These are phyloP conservation scores for Trachelus stipa DNA, from an alignment of 2,888 invertebrate species.

Conservation along the genomic window DNA sequence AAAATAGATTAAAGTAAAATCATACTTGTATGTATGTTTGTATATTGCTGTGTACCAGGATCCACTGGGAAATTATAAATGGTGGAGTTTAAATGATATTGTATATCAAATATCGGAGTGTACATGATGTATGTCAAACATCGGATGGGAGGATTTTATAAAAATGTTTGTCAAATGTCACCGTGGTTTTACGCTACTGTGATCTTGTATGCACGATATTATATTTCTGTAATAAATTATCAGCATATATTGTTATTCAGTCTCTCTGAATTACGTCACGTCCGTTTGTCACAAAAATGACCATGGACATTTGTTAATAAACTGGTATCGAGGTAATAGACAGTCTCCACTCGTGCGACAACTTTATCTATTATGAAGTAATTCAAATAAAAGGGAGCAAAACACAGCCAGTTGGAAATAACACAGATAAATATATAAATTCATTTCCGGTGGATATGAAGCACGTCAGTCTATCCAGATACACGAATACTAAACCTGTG, in stretches of 20 bases:
- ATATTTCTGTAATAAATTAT: slow-evolving; percentile 6
- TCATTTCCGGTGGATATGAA: neutral
- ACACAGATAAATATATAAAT: neutral
- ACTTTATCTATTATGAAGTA: neutral
- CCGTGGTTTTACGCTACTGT: neutral
- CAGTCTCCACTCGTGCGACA: neutral
- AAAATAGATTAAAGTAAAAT: neutral
- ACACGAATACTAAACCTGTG: neutral
- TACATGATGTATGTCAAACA: neutral
- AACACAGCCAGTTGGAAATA: neutral
- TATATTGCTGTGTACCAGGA: neutral
- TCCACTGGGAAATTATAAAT: neutral
- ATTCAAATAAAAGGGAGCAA: neutral
- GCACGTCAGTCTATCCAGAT: neutral
- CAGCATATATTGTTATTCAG: neutral
- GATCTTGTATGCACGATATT: neutral
- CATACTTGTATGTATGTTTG: neutral
- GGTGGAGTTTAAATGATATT: neutral
- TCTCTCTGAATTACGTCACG: neutral
- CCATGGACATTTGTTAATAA: neutral
- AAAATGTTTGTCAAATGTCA: neutral
- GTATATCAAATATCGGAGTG: neutral
- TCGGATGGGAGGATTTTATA: neutral
- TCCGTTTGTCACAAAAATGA: neutral
- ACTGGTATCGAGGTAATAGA: neutral